Evolutionary conservation across 1,140 invertebrate genomes (phyloP), one percentile per base, ranked within the genome.

Genomic region (Helicorthomorpha holstii): DNA sequence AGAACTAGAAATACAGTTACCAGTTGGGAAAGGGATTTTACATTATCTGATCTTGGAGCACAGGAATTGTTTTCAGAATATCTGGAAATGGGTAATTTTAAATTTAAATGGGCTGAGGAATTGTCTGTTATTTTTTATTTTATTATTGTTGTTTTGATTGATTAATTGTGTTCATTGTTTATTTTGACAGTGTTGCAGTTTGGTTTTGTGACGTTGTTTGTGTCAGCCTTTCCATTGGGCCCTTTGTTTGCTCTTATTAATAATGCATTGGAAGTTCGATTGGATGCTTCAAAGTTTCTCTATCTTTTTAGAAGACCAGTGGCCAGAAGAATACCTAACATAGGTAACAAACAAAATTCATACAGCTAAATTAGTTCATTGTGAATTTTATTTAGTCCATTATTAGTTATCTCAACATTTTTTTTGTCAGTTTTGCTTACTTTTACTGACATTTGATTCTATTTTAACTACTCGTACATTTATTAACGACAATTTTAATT

Each of bases 11-110:
- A n/a, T n/a, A n/a, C n/a, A n/a, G n/a, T n/a, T n/a, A n/a, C 44
- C 7, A 66, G 64, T 56, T 97, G 89, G 86, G 78, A 91, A 55
- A 81, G 83, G 59, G 94, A 98, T 66, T 94, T 85, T 61, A 84
- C 87, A 63, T 70, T 98, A 34, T 73, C 88, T 2, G 79, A 87
- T 58, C 94, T 90, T 74, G 86, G 85, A 22, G 77, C 88, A 46
- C 78, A 87, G 65, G 87, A 89, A 59, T 72, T 97, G 14, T 97
- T 97, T 69, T 85, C 87, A 2, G 94, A 98, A 70, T 97, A 97
- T 69, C 71, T 98, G 48, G 93, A 97, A 77, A 96, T 97, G 89
- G 83, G 86, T 89, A 73, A 70, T 67, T 61, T 50, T 53, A 41
- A 25, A 34, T 16, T 34, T 34, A 7, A 34, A 7, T 34, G 16